Base-by-base conservation (phyloP, 2,888 invertebrate species). In the Loripinus fragilis region DNA sequence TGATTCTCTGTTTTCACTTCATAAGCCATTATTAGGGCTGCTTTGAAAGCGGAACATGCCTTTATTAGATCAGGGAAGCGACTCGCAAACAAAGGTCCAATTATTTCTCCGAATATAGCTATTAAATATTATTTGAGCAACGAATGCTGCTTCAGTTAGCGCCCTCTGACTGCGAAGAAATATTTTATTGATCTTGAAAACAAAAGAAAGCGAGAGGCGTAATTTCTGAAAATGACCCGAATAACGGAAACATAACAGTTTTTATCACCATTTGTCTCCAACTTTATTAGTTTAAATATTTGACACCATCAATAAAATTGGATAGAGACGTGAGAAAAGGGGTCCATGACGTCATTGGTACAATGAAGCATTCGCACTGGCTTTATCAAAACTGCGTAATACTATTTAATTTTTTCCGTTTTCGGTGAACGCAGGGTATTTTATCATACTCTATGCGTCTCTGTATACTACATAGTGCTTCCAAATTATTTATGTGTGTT, bases 41-140 rank as follows among this genome's bases (percentile, higher is more conserved):
- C 2, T 2, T 45, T 45, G 2, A 20, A 20, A 45, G 17, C n/a
- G 45, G 60, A 71, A 38, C 71, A 60, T 71, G 60, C 42, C 52
- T 60, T 28, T 60, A 65, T 70, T 75, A 64, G 70, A 75, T 70
- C 65, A 60, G 64, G 65, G 60, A 25, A 35, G 75, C 60, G 64
- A 60, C 60, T 72, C 70, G 38, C 20, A 70, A 70, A 75, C 70
- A 35, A 60, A 60, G 70, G 65, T 35, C 35, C 75, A 69, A 70
- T 75, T 75, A 75, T 75, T 75, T 64, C 42, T 48, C 45, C 70
- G 70, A 75, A 75, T 75, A 75, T 70, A 60, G 75, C 65, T 55
- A 75, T 75, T 75, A 75, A 65, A 75, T 75, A 75, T 75, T 69
- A 75, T 70, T 70, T n/a, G 70, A 48, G 70, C 66, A 68, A 60